Evolutionary conservation across 2,797 vertebrate species (phyloP).

Genomic region (Simalia tracyae): DNA sequence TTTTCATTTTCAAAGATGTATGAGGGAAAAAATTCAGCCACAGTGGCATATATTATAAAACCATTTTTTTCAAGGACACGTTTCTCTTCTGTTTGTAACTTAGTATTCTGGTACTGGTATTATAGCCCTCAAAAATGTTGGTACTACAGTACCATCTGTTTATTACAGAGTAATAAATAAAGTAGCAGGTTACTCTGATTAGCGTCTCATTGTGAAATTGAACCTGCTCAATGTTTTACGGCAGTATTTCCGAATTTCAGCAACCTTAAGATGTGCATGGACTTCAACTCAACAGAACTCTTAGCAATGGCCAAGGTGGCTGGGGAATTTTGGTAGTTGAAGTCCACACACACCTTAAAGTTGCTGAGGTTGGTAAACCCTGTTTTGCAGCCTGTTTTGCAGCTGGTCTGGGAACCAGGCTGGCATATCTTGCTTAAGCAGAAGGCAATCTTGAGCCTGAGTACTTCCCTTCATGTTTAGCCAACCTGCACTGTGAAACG

Average conservation of each 20-base stretch:
- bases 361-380: neutral
- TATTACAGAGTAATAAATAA: neutral
- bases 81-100: neutral
- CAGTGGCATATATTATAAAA: neutral
- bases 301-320: neutral
- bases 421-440: neutral
- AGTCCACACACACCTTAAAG: neutral
- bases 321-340: neutral
- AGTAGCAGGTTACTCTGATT: neutral
- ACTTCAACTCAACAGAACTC: neutral
- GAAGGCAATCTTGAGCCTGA: neutral
- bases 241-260: neutral
- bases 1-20: neutral
- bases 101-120: neutral
- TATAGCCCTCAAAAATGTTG: neutral
- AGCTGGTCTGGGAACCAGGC: neutral
- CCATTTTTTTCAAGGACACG: neutral
- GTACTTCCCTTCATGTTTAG: neutral
- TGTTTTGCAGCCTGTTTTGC: neutral
- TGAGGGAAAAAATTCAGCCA: neutral
- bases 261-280: neutral
- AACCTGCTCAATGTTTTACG: neutral
- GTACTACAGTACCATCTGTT: neutral
- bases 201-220: neutral
- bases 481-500: neutral